Base-by-base conservation (phyloP, 2,797 vertebrate genomes). In the Danio aesculapii region DNA sequence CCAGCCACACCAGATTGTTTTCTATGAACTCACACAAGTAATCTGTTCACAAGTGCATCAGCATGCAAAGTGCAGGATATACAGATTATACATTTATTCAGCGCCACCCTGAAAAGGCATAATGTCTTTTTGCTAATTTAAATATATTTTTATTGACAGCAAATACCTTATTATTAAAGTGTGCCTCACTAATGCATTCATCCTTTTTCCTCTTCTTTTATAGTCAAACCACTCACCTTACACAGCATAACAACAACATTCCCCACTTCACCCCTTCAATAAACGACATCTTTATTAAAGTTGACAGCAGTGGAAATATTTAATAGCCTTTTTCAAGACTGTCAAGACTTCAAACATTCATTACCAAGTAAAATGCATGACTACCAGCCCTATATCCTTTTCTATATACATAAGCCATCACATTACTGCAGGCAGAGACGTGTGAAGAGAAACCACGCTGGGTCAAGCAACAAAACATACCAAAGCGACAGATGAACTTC, bases 401-500 rank as follows among this genome's bases (percentile, higher is more conserved):
- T 10, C 9, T 52, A 39, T 69, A 49, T 1, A 30, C 14, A 7
- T 52, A 68, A 0, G 1, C 10, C 16, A 6, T 5, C 7, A 47
- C 44, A 8, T 76, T 46, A 21, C 17, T 47, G 6, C 52, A 58
- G 12, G 47, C 6, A 5, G 12, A 5, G 44, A 50, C 11, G 2
- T 78, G 44, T 52, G 12, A 62, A 62, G 46, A 49, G 14, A 43
- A 21, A 14, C 61, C 66, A 79, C 30, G 47, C 14, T 59, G 53
- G 46, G 55, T 78, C 57, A 79, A 52, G 6, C 30, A 62, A 79
- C 46, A 70, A 62, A 70, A 50, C 41, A 66, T 59, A 57, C 30
- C n/a, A 50, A 66, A 14, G n/a, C 39, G n/a, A 44, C 41, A 64
- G 21, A 46, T 8, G 2, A 68, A 67, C 66, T 79, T 49, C n/a